Evolutionary conservation across 1,140 invertebrate genomes (phyloP).

Genomic region (Sycophila sp.): DNA sequence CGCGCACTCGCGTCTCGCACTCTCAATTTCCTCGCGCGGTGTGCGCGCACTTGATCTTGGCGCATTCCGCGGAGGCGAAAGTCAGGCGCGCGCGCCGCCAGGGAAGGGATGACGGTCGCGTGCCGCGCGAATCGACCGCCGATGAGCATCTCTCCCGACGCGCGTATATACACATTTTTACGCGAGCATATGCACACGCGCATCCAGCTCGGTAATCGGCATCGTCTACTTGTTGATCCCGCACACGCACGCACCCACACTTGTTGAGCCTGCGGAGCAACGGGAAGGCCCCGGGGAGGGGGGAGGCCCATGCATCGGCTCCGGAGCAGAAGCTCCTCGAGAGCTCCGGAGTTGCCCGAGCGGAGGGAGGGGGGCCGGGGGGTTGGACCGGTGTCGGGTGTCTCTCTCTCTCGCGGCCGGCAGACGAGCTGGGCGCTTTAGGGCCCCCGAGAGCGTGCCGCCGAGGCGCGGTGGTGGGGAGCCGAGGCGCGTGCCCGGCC

Average conservation of each 20-base stretch:
- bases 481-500: conserved; percentile 62
- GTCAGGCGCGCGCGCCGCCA: conserved; percentile 24
- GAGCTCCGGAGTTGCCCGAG: background rate
- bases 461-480: conserved; percentile 36
- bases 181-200: conserved; percentile 42
- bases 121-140: conserved; percentile 1
- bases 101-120: conserved; percentile 36
- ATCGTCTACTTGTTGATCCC: conserved; percentile 10
- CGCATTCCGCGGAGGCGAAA: conserved; percentile 21
- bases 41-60: conserved; percentile 30
- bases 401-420: conserved; percentile 6
- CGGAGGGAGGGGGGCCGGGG: conserved; percentile 7
- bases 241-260: background rate
- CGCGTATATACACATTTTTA: conserved; percentile 40
- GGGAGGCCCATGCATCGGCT: background rate
- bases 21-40: conserved; percentile 13
- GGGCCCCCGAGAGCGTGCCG: conserved; percentile 52
- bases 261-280: background rate
- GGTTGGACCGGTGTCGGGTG: conserved; percentile 7
- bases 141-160: conserved; percentile 38
- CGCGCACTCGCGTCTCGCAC: no score
- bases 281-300: background rate
- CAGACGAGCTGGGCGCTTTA: conserved; percentile 47
- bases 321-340: background rate
- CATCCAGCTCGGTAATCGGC: background rate